Percentiles rank a stretch among this genome's conserved stretches.
Conservation (phyloP, 2,888 invertebrate species). For the Lasioglossum oenotherae region DNA sequence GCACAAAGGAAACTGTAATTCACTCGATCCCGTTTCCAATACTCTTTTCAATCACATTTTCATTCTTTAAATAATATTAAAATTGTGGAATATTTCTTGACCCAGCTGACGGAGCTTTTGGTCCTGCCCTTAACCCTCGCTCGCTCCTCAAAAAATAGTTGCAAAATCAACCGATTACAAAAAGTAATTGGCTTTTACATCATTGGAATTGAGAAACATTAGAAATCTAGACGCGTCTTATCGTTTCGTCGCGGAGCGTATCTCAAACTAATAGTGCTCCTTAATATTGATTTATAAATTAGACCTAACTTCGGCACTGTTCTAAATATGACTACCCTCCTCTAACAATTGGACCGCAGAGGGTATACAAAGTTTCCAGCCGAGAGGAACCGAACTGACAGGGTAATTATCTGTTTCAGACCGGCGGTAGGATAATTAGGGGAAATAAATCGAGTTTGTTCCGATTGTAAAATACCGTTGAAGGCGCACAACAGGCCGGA, state of each 20-base stretch:
- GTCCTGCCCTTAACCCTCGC: too few species aligned
- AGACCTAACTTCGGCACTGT: too few species aligned
- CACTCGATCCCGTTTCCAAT: background rate
- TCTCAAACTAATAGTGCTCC: too few species aligned
- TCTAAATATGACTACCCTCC: background rate
- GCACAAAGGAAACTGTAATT: background rate
- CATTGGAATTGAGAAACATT: too few species aligned
- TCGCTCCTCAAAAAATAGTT: too few species aligned
- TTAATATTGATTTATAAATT: too few species aligned
- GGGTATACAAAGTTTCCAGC: background rate
- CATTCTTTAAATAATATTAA: background rate
- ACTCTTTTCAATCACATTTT: background rate
- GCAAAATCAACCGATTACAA: too few species aligned
- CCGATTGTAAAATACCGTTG: background rate
- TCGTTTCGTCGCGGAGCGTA: too few species aligned
- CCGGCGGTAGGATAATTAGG: background rate
- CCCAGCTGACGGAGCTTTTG: background rate
- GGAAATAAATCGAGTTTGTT: conserved; percentile 40
- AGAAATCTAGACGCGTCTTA: too few species aligned
- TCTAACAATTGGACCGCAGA: background rate
- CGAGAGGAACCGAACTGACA: background rate
- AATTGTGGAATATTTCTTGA: background rate
- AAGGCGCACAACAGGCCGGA: conserved; percentile 26
- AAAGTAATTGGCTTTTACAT: too few species aligned
- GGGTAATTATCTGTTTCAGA: background rate